Evolutionary conservation across 2,888 invertebrate genomes (phyloP).

Genomic region (Liposcelis brunnea): DNA sequence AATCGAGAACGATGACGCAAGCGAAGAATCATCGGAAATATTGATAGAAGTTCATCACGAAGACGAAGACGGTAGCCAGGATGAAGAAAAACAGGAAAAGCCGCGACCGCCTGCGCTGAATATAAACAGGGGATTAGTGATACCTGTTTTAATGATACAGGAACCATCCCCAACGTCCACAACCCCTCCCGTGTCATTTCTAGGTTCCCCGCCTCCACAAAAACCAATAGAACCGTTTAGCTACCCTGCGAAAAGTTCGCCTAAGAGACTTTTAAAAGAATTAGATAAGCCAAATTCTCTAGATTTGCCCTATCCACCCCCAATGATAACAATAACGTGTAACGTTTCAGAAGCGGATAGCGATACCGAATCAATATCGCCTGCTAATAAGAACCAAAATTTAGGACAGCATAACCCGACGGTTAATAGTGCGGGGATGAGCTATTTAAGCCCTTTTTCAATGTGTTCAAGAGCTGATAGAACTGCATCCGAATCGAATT

Average conservation of each 20-base stretch:
- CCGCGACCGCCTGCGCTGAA: neutral
- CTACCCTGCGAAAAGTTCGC: constrained; percentile 17
- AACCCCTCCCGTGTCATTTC: constrained; percentile 27
- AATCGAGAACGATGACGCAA: constrained; percentile 25
- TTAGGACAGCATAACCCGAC: constrained; percentile 22
- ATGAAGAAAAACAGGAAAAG: neutral
- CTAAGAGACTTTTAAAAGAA: constrained; percentile 37
- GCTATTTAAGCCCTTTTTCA: constrained; percentile 61
- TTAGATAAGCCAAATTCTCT: constrained; percentile 43
- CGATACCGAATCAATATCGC: constrained; percentile 39
- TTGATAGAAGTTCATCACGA: constrained; percentile 28
- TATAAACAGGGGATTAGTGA: constrained; percentile 26
- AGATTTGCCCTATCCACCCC: constrained; percentile 44
- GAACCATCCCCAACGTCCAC: constrained; percentile 50
- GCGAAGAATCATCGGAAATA: constrained; percentile 25
- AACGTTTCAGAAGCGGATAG: constrained; percentile 60
- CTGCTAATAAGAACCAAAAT: constrained; percentile 8
- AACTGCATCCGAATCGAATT: constrained; percentile 64
- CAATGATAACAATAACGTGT: constrained; percentile 55
- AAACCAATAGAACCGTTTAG: constrained; percentile 28
- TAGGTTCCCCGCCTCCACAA: constrained; percentile 40
- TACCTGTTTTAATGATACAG: constrained; percentile 47
- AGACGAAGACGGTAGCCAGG: constrained; percentile 14
- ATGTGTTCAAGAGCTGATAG: constrained; percentile 53
- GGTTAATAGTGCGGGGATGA: constrained; percentile 37